Evolutionary conservation across 2,888 invertebrate genomes (phyloP).

Genomic region (Synergus laeviventris): DNA sequence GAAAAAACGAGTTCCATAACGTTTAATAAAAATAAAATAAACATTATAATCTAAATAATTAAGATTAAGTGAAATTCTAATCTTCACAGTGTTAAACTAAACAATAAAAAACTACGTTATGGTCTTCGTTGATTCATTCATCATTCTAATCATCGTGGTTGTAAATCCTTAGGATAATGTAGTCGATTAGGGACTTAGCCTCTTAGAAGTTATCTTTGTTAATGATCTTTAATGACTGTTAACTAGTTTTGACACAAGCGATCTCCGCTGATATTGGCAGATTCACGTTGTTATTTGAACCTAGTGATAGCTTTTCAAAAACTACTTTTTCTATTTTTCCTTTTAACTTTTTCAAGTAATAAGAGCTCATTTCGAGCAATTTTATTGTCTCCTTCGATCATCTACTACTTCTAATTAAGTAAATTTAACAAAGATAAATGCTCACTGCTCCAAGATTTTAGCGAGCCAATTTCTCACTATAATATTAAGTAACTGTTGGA

Average conservation of each 20-base stretch:
- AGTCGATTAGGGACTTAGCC: constrained; percentile 28
- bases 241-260: constrained; percentile 27
- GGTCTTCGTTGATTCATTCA: constrained; percentile 39
- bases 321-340: background rate
- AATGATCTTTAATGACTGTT: constrained; percentile 34
- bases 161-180: constrained; percentile 30
- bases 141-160: constrained; percentile 14
- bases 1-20: constrained; percentile 33
- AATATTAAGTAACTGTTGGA: constrained; percentile 13
- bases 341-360: background rate
- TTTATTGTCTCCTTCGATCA: constrained; percentile 1
- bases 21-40: constrained; percentile 5
- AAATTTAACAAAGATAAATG: background rate
- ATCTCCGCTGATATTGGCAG: constrained; percentile 5
- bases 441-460: constrained; percentile 14
- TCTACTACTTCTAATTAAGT: background rate
- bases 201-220: constrained; percentile 32
- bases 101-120: constrained; percentile 39
- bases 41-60: background rate
- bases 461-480: background rate
- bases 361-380: background rate
- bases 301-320: constrained; percentile 6
- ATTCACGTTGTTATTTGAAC: constrained; percentile 23
- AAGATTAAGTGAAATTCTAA: background rate
- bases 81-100: background rate